phyloP scores from a whole-genome alignment of 1,140 invertebrate species.

The Drosophila triauraria region DNA sequence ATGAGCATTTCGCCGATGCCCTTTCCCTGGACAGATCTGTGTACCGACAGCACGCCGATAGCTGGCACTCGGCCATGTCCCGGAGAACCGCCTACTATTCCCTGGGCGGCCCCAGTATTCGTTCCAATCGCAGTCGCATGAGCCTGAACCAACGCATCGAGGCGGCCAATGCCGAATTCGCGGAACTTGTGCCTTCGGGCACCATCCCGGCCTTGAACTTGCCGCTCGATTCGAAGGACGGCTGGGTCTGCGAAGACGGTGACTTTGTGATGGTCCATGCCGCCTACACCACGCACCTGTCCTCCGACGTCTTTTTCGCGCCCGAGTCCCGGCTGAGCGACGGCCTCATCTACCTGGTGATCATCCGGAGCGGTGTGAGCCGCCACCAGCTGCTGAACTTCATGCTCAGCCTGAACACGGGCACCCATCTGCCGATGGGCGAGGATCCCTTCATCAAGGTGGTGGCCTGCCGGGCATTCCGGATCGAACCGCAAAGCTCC shows the following conservation, averaged over 20 bases:
- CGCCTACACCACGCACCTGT: slow-evolving; percentile 94
- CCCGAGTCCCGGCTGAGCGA: slow-evolving; percentile 94
- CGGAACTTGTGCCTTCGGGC: slow-evolving; percentile 90
- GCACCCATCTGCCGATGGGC: slow-evolving; percentile 88
- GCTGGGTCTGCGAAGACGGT: slow-evolving; percentile 92
- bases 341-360: slow-evolving; percentile 95
- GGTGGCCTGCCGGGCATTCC: slow-evolving; percentile 94
- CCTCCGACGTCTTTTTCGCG: slow-evolving; percentile 93
- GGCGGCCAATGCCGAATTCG: slow-evolving; percentile 85
- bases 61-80: slow-evolving; percentile 92
- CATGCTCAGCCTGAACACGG: slow-evolving; percentile 90
- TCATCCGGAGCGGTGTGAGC: slow-evolving; percentile 91
- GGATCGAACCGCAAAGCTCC: slow-evolving; percentile 91
- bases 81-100: slow-evolving; percentile 91
- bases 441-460: slow-evolving; percentile 87
- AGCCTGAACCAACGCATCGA: slow-evolving; percentile 62
- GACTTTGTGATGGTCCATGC: slow-evolving; percentile 96
- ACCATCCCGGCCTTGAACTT: slow-evolving; percentile 90
- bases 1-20: slow-evolving; percentile 63
- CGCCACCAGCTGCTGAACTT: slow-evolving; percentile 91
- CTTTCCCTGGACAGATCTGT: slow-evolving; percentile 67
- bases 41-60: slow-evolving; percentile 88
- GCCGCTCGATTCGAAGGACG: slow-evolving; percentile 47
- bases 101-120: slow-evolving; percentile 86
- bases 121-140: slow-evolving; percentile 72